Percentiles rank a stretch among this genome's conserved stretches.
phyloP scores from a whole-genome alignment of 2,797 vertebrate genomes.

The Iguana delicatissima region DNA sequence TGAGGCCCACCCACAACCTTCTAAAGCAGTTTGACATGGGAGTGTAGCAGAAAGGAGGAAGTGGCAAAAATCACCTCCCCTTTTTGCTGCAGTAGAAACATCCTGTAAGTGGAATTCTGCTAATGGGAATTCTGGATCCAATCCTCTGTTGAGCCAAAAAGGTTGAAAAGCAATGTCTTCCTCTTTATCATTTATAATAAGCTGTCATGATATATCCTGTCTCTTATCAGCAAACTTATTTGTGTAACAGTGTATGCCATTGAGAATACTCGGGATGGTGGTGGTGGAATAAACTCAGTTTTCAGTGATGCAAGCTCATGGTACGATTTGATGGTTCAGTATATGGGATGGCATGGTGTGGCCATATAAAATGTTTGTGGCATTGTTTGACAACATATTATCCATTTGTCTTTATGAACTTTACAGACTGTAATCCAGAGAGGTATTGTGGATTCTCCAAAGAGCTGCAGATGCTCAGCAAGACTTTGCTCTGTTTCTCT shows the following conservation, averaged over 20 bases:
- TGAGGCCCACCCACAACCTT: too few relatives aligned
- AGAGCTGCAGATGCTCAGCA: neutral
- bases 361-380: constrained; percentile 26
- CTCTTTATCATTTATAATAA: neutral
- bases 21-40: neutral
- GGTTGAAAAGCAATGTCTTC: neutral
- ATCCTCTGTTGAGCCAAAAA: neutral
- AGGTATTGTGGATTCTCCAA: neutral
- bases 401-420: neutral
- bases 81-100: neutral
- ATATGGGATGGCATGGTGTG: constrained; percentile 23
- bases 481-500: neutral
- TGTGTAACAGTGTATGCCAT: neutral
- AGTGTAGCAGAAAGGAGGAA: neutral
- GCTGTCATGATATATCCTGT: neutral
- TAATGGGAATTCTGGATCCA: neutral
- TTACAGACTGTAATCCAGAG: neutral
- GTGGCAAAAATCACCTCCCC: neutral
- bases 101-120: neutral
- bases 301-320: neutral
- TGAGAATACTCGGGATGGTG: neutral
- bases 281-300: neutral
- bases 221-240: neutral
- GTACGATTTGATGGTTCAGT: constrained; percentile 25
- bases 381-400: constrained; percentile 12